Percentiles rank a stretch among this genome's conserved stretches.
These are phyloP conservation scores for Dryocosmus kuriphilus DNA, from an alignment of 2,888 invertebrate genomes.

Conservation along the genomic window DNA sequence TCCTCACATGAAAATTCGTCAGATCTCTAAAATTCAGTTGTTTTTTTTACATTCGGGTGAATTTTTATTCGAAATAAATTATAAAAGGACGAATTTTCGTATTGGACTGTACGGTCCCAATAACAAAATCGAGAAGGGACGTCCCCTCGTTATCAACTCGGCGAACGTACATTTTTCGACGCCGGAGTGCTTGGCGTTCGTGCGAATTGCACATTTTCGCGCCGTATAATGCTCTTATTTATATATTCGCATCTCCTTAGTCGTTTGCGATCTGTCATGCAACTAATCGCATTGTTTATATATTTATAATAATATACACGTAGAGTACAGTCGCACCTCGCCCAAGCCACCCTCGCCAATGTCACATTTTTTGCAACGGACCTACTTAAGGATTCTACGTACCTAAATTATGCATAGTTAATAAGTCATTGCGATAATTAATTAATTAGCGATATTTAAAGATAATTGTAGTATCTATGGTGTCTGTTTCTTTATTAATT, in stretches of 20 bases:
- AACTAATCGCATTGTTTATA: constrained; percentile 40
- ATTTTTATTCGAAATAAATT: neutral
- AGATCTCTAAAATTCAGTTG: neutral
- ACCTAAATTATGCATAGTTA: constrained; percentile 47
- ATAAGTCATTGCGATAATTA: constrained; percentile 58
- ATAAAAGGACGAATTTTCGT: constrained; percentile 12
- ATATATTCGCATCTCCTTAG: constrained; percentile 47
- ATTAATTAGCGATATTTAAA: constrained; percentile 58
- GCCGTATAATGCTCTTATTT: constrained; percentile 53
- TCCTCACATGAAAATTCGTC: constrained; percentile 15
- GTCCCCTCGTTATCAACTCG: constrained; percentile 51
- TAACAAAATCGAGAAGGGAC: constrained; percentile 47
- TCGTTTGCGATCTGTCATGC: constrained; percentile 13
- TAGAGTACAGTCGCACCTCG: constrained; percentile 42
- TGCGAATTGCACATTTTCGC: constrained; percentile 53
- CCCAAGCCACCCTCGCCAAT: constrained; percentile 26
- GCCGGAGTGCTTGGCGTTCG: constrained; percentile 52
- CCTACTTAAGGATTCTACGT: constrained; percentile 45
- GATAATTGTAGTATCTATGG: constrained; percentile 40
- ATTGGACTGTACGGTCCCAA: constrained; percentile 55
- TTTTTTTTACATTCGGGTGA: too few relatives aligned
- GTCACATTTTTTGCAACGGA: constrained; percentile 33
- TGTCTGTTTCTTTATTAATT: constrained; percentile 20
- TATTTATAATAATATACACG: constrained; percentile 43
- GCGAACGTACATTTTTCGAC: constrained; percentile 46